phyloP scores from a whole-genome alignment of 2,113 vertebrate genomes.

The Atractosteus spatula region DNA sequence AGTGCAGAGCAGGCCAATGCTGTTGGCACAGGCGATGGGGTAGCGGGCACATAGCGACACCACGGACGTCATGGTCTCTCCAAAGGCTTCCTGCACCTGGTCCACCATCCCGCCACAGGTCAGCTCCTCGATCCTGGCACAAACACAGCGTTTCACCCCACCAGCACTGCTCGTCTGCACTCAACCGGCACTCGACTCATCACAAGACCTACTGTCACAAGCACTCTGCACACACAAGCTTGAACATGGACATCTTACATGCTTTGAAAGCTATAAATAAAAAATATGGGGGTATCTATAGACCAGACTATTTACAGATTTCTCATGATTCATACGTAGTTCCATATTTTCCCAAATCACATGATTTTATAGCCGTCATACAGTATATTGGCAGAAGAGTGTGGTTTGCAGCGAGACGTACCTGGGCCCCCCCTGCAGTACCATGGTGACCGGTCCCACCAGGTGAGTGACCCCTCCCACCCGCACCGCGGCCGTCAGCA shows the following conservation, averaged over 20 bases:
- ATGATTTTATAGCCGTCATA: too few species aligned
- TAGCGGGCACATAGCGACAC: constrained; percentile 94
- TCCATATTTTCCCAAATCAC: too few species aligned
- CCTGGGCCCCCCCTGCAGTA: constrained; percentile 95
- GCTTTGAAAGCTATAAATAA: too few species aligned
- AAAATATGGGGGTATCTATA: too few species aligned
- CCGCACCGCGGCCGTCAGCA: constrained; percentile 89
- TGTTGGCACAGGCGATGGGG: constrained; percentile 95
- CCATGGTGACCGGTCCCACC: constrained; percentile 94
- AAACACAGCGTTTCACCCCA: constrained; percentile 12
- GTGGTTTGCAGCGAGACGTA: constrained; percentile 36
- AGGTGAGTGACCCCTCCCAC: constrained; percentile 94
- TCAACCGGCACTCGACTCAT: background rate
- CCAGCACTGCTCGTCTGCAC: background rate
- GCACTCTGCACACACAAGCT: background rate
- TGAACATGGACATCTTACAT: too few species aligned
- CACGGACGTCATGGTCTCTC: constrained; percentile 97
- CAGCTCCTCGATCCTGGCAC: constrained; percentile 85
- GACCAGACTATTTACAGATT: too few species aligned
- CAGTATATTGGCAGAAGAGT: too few species aligned
- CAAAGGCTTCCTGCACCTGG: constrained; percentile 95
- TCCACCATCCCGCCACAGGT: constrained; percentile 97
- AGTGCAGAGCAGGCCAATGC: constrained; percentile 92
- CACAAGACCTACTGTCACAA: background rate
- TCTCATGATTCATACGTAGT: too few species aligned